Evolutionary conservation across 1,140 invertebrate species (phyloP).

Genomic region (Aphelinus atriplicis): DNA sequence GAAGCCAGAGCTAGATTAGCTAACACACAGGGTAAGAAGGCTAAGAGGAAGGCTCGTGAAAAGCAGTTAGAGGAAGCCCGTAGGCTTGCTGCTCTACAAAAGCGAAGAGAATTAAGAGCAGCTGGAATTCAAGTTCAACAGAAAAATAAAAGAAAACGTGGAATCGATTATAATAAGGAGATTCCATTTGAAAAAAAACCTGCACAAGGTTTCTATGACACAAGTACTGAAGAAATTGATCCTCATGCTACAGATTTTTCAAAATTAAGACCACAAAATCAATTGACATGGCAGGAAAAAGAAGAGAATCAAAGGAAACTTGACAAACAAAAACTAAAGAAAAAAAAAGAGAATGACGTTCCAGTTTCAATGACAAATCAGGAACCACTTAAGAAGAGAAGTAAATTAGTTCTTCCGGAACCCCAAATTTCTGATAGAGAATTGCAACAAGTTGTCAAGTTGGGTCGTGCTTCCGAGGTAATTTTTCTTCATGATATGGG

Average conservation of each 20-base stretch:
- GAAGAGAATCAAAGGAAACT: conserved; percentile 90
- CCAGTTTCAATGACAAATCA: conserved; percentile 90
- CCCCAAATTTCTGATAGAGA: conserved; percentile 96
- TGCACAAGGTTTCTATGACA: conserved; percentile 93
- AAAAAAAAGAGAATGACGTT: conserved; percentile 96
- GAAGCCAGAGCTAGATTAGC: conserved; percentile 97
- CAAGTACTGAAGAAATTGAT: conserved; percentile 87
- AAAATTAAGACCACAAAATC: conserved; percentile 87
- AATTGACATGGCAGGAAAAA: conserved; percentile 92
- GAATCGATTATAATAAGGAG: conserved; percentile 98
- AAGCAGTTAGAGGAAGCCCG: conserved; percentile 98
- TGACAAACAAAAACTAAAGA: conserved; percentile 93
- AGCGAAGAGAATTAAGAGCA: conserved; percentile 93
- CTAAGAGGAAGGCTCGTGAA: conserved; percentile 97
- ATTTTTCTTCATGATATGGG: neutral
- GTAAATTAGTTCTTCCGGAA: conserved; percentile 94
- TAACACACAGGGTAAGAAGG: conserved; percentile 99
- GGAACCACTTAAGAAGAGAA: conserved; percentile 92
- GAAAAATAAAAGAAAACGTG: conserved; percentile 79
- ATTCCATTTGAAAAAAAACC: conserved; percentile 97
- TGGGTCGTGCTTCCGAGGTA: conserved; percentile 91
- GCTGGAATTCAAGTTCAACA: conserved; percentile 92
- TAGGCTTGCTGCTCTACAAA: conserved; percentile 94
- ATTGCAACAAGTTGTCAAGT: conserved; percentile 93
- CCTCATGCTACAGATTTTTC: conserved; percentile 91